Base-by-base conservation (phyloP, 1,140 invertebrate species). In the Dermatophagoides farinae region DNA sequence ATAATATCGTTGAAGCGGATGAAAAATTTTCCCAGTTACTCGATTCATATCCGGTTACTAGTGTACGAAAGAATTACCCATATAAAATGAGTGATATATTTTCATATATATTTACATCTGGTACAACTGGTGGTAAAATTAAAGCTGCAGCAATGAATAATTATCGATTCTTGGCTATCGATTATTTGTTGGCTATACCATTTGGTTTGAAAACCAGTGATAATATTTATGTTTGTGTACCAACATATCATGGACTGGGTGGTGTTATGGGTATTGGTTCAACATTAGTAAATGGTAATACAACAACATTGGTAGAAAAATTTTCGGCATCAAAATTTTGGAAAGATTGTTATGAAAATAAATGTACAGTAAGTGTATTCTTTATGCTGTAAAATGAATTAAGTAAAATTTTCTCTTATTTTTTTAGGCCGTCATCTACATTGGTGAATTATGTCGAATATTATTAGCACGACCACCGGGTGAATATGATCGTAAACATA, bases 381-480 rank as follows among this genome's bases (percentile, higher is more conserved):
- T n/a, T n/a, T n/a, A n/a, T n/a, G n/a, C n/a, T n/a, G n/a, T n/a
- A n/a, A 84, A 40, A 31, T 57, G 18, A 12, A 20, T n/a, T 1
- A 77, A n/a, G 78, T 88, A 22, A 85, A 91, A n/a, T n/a, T 54
- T 16, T 44, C 25, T 57, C 39, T 5, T 60, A 57, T 1, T 16
- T 6, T 9, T 20, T n/a, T 51, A 38, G 44, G 79, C 84, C 61
- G 82, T 80, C 16, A 93, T 98, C 69, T 98, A 99, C 70, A 97
- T 98, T 69, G 95, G 95, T n/a, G 95, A 99, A 76, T 95, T 97
- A 78, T 97, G 91, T 70, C 82, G 95, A 4, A 98, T 98, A 73
- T 78, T 98, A 31, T 73, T 98, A 60, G 84, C 88, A 18, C 86
- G 89, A 54, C 82, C 86, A 14, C 73, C 78, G 4, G 80, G 79